Base-by-base conservation (phyloP, 2,797 vertebrate genomes). In the Halcyon badia region DNA sequence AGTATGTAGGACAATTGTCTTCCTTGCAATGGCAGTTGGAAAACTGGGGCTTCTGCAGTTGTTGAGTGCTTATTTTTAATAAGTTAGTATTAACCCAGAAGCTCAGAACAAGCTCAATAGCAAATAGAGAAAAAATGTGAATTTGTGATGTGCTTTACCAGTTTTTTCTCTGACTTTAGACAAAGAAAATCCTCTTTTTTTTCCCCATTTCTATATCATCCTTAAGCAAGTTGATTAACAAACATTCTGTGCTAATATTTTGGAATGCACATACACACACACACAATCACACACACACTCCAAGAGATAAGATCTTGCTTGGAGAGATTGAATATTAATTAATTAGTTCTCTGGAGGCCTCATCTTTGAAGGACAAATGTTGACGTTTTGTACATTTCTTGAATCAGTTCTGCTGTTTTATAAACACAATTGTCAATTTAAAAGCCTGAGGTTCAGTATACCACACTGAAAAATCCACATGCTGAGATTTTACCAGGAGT, bases 281-380 rank as follows among this genome's bases (percentile, higher is more conserved):
- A 57, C 11, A 31, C 7, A 8, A 42, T 31, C 17, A 35, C 16
- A 60, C 31, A 19, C 41, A 9, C 35, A 2, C n/a, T 75, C 19
- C 22, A 56, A 22, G 37, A 33, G 64, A 69, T 65, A 89, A 86
- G 35, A 62, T 71, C 39, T 82, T 77, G 49, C 26, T 85, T 76
- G 49, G 69, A 86, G 35, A 94, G 75, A 62, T 8, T 70, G 73
- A 87, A 33, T 92, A 57, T 87, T 93, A 89, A 91, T 87, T 91
- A 82, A 86, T 89, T 83, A 71, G 22, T 54, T 68, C 26, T 87
- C 56, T 44, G 65, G 58, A 83, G 42, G 26, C 8, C 11, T 65
- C 56, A 42, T 56, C 46, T 78, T 87, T 91, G 87, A 90, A 83
- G 35, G 49, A 83, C 26, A 94, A 51, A 46, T 84, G 28, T 44